Conservation (phyloP, 64 coral and sea anemone species). For the Stichodactyla mertensii region DNA sequence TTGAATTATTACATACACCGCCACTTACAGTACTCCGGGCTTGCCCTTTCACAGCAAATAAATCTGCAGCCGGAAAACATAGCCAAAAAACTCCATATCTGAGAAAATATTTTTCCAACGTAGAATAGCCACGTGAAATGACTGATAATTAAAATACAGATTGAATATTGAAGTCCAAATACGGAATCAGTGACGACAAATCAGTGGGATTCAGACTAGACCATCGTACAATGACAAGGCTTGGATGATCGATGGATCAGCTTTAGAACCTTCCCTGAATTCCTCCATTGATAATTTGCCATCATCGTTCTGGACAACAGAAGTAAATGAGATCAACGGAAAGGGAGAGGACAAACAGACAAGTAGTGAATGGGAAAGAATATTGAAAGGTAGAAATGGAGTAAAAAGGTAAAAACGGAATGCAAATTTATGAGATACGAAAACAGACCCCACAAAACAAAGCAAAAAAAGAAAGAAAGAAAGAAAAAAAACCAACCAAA, state of each 20-base stretch:
- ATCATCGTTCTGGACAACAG: constrained; percentile 75
- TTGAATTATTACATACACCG: no score
- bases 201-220: constrained; percentile 39
- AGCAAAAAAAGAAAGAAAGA: no score
- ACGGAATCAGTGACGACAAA: background rate
- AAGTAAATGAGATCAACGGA: background rate
- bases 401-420: no score
- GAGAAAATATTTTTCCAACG: background rate
- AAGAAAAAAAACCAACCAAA: no score
- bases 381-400: no score
- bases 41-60: background rate
- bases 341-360: background rate
- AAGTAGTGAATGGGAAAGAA: no score
- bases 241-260: constrained; percentile 96
- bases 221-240: constrained; percentile 97
- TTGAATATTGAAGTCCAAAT: background rate
- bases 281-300: constrained; percentile 92
- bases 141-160: background rate
- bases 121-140: background rate
- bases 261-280: constrained; percentile 92
- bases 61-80: background rate
- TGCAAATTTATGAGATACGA: no score
- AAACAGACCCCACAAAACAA: no score
- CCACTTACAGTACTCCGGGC: no score
- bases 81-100: background rate